Evolutionary conservation across 23 tunicate genomes (phyloP), one percentile per base, ranked within the genome.

Genomic region (Pegea sp.): DNA sequence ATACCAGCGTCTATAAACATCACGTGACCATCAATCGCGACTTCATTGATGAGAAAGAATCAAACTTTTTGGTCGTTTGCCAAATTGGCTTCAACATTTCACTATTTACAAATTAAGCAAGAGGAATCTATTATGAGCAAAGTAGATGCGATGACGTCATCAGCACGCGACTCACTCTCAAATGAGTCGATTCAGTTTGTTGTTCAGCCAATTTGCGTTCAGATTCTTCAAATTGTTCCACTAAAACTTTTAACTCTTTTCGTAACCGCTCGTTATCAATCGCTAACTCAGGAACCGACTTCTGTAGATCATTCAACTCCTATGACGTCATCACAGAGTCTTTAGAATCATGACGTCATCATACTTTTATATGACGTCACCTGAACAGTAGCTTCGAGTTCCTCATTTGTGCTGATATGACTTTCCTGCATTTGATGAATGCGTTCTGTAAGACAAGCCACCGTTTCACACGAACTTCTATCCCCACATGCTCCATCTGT

Each of bases 371-470:
- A n/a, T n/a, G n/a, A n/a, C n/a, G n/a, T 20, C 21, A 81, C 95
- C 68, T 84, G 95, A 58, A 84, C 81, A 18, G 95, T 84, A 1
- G 95, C 95, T 59, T 84, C 95, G 48, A 84, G 62, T 44, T 84
- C 95, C 33, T 84, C 95, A 51, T 74, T 69, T 3, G 95, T 84
- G 57, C 95, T 72, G 33, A 84, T 84, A 27, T 84, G 95, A 30
- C 62, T 73, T 46, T 84, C 95, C 54, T 84, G 76, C 95, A 84
- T 84, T 32, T 63, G 63, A 53, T 84, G 95, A 52, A 84, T 73
- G 1, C 79, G 62, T 33, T 84, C 95, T 20, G 95, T 84, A 26
- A 84, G 69, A 55, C 81, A 73, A n/a, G 79, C 81, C 30, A 84
- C 95, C 13, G 81, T 78, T 13, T 66, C 76, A n/a, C n/a, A n/a